A percentile compares a stretch with the other conserved stretches of the same genome.
Conservation (phyloP, 2,888 invertebrate genomes). For the Raillietiella orientalis region DNA sequence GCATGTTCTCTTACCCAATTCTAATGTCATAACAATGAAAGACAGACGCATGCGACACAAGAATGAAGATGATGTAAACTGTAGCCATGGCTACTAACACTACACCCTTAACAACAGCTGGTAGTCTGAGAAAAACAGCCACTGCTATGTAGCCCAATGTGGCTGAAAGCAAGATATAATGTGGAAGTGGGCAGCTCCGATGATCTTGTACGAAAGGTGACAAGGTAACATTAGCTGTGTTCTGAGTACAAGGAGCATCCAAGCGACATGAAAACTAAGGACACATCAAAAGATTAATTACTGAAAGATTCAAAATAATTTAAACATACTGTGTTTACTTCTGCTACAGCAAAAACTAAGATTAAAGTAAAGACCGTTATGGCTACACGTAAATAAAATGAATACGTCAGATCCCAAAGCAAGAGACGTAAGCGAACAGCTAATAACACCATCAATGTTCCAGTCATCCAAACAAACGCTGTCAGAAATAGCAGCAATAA, state of each 20-base stretch:
- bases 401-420: slow-evolving; percentile 51
- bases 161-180: slow-evolving; percentile 56
- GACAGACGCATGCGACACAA: slow-evolving; percentile 40
- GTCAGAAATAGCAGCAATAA: slow-evolving; percentile 51
- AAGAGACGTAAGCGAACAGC: slow-evolving; percentile 54
- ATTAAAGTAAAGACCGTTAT: slow-evolving; percentile 61
- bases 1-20: slow-evolving; percentile 24
- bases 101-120: slow-evolving; percentile 44
- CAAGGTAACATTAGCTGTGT: slow-evolving; percentile 4
- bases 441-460: slow-evolving; percentile 45
- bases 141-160: slow-evolving; percentile 51
- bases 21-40: slow-evolving; percentile 49
- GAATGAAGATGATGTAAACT: slow-evolving; percentile 42
- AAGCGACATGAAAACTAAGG: slow-evolving; percentile 27
- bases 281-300: background rate
- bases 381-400: slow-evolving; percentile 44
- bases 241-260: slow-evolving; percentile 12
- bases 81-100: slow-evolving; percentile 42
- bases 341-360: slow-evolving; percentile 54
- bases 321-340: slow-evolving; percentile 36
- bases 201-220: slow-evolving; percentile 20
- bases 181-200: slow-evolving; percentile 46
- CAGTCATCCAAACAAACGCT: slow-evolving; percentile 64
- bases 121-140: slow-evolving; percentile 47
- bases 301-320: background rate